Evolutionary conservation across 2,888 invertebrate species (phyloP), one percentile per base, ranked within the genome.

Genomic region (Auanema freiburgensis): DNA sequence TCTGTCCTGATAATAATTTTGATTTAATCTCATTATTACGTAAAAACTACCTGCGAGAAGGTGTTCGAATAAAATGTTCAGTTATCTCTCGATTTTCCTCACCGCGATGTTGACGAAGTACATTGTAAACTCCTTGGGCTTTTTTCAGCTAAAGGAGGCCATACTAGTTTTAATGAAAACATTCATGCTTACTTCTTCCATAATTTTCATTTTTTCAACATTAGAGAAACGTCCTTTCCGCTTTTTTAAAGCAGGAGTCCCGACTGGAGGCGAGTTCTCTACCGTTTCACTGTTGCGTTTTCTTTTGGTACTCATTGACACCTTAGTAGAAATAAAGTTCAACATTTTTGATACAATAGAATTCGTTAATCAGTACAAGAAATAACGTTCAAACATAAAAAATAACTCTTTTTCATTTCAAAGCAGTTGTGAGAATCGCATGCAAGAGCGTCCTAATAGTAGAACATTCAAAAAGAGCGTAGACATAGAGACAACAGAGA

Each of bases 31-130:
- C 8, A 33, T 33, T 5, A 41, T 24, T 18, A 63, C n/a, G 14
- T 11, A 1, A 92, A 82, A 93, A 92, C 83, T 92, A 94, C 63
- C 95, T 88, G 65, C 94, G 88, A 83, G 96, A 96, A 0, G 97
- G 96, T 11, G 91, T 93, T 75, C 96, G 87, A 76, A 96, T 93
- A 83, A 97, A 96, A 0, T 92, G 90, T 84, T 97, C 96, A 85
- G 95, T 95, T 5, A 96, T 84, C 76, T 92, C 86, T 0, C 90
- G 87, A 0, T 95, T 95, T 86, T 95, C 95, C 74, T 93, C 92
- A 79, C 92, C 92, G 85, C 93, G 94, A 75, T 90, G 90, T 79
- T 90, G 92, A 66, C 95, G 88, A 71, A 97, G 90, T 0, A 90
- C 90, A 81, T 97, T 96, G 85, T 93, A 94, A 43, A 97, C 85